These are phyloP conservation scores for Tenthredo scrophulariae DNA, from an alignment of 2,888 invertebrate species.

Conservation along the genomic window DNA sequence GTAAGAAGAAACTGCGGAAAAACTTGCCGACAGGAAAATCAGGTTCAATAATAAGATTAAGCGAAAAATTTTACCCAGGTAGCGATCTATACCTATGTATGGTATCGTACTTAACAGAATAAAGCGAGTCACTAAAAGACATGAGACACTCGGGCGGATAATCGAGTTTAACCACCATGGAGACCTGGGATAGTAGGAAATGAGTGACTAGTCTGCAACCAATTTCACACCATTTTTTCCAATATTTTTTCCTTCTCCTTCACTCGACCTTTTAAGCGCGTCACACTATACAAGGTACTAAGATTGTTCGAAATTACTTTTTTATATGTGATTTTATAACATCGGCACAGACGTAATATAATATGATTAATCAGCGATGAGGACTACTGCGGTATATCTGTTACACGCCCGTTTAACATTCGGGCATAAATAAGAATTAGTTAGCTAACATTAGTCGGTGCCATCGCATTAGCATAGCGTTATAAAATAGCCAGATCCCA, in stretches of 20 bases:
- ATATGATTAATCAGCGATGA: background rate
- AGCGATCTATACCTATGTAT: background rate
- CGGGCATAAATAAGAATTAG: conserved; percentile 39
- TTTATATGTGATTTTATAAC: background rate
- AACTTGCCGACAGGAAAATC: background rate
- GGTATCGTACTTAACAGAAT: conserved; percentile 9
- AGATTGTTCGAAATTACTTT: background rate
- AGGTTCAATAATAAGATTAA: background rate
- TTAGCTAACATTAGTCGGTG: conserved; percentile 1
- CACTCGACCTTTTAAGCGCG: conserved; percentile 19
- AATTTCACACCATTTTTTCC: conserved; percentile 65
- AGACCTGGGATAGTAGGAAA: conserved; percentile 54
- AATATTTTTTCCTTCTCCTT: conserved; percentile 46
- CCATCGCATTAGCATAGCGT: conserved; percentile 38
- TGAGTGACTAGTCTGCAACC: conserved; percentile 64
- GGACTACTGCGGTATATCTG: background rate
- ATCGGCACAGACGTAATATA: background rate
- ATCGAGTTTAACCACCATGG: conserved; percentile 55
- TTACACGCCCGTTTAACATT: background rate
- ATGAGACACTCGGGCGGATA: conserved; percentile 47
- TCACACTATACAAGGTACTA: background rate
- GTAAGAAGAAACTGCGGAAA: background rate
- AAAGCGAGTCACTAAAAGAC: conserved; percentile 19
- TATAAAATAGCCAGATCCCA: conserved; percentile 18
- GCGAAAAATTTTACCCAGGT: background rate